Evolutionary conservation across 1,140 invertebrate species (phyloP).

Genomic region (Dolichoris vasculosae): DNA sequence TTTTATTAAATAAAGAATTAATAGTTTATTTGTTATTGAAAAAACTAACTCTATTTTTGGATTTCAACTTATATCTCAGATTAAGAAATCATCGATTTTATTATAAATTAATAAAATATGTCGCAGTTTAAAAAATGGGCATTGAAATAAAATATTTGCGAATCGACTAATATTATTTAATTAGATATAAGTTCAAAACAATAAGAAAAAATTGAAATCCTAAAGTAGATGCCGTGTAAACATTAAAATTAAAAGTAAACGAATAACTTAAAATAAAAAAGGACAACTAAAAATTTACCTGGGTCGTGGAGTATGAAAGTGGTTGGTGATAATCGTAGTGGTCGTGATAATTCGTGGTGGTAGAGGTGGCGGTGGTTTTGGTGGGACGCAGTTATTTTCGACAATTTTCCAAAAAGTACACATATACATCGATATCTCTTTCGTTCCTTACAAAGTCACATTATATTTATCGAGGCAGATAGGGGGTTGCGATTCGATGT

Average conservation of each 20-base stretch:
- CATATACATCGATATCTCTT: slow-evolving; percentile 10
- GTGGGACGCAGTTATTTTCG: slow-evolving; percentile 52
- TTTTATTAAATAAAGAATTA: not conserved
- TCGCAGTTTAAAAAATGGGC: no score
- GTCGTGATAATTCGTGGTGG: slow-evolving; percentile 64
- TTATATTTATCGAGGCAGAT: slow-evolving; percentile 4
- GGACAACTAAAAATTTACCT: slow-evolving; percentile 69
- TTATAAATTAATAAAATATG: not conserved
- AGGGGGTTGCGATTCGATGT: not conserved
- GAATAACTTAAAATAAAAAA: slow-evolving; percentile 48
- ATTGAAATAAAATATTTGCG: no score
- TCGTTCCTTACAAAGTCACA: slow-evolving; percentile 6
- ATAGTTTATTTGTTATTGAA: slow-evolving; percentile 15
- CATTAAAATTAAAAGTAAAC: slow-evolving; percentile 44
- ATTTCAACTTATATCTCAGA: slow-evolving; percentile 20
- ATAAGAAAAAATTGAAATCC: slow-evolving; percentile 33
- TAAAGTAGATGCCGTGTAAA: slow-evolving; percentile 15
- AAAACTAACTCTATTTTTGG: not conserved
- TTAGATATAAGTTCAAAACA: not conserved
- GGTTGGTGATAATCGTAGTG: slow-evolving; percentile 45
- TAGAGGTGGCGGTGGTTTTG: slow-evolving; percentile 62
- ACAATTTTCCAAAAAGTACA: slow-evolving; percentile 8
- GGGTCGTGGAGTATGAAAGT: slow-evolving; percentile 69
- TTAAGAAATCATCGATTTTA: not conserved
- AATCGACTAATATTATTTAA: no score